Evolutionary conservation across 2,888 invertebrate genomes (phyloP), one percentile per base, ranked within the genome.

Genomic region (Masnerella sp.): DNA sequence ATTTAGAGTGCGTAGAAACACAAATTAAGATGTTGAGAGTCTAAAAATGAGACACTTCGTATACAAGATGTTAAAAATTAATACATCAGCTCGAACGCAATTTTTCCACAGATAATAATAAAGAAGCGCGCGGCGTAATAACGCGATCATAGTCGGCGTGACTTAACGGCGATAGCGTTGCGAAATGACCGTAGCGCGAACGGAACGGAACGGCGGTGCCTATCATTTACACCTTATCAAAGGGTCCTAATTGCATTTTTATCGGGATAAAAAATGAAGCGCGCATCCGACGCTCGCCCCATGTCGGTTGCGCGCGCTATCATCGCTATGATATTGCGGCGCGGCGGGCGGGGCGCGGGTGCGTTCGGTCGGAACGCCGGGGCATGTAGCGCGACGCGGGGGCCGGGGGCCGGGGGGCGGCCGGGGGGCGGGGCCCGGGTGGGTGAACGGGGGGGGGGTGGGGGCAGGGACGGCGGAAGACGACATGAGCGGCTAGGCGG

Each of bases 191-290:
- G 47, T 47, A 54, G 67, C 17, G 54, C 43, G 52, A 36, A 56
- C 49, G 75, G 74, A 74, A 75, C 71, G 74, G 74, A 74, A 76
- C 72, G 68, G 56, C 54, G 32, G 38, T 32, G 17, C 62, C 58
- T 77, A 77, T 80, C 74, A 78, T 79, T 81, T 77, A 74, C 79
- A 76, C 78, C 80, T 84, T 82, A 85, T 84, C 82, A 80, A 80
- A 78, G 77, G 74, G 61, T 77, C 80, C 79, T 85, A 85, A 85
- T 85, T 85, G 80, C 83, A 80, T 83, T 84, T 84, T 83, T 83
- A 84, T 85, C 84, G 79, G 75, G 77, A 77, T 79, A 81, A 85
- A 84, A 84, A 82, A 81, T 84, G 80, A 81, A 78, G 79, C 76
- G 78, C 61, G 72, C 80, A 80, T 78, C 74, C 77, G 75, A 68